Percentiles rank a stretch among this genome's conserved stretches.
Conservation (phyloP, 2,888 invertebrate genomes). For the Agonum fuliginosum region DNA sequence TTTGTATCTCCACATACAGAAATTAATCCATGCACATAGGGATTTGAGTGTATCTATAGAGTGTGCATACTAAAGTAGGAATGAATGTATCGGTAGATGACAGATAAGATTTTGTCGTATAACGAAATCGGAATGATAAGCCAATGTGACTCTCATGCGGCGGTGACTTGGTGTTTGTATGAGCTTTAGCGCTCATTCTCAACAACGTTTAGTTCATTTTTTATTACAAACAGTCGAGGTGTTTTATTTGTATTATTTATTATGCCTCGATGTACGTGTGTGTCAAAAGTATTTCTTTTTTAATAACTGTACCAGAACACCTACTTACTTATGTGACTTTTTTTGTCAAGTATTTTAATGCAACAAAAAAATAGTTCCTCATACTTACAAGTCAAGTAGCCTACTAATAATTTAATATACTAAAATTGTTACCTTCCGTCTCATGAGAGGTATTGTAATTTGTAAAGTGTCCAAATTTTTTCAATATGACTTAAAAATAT, state of each 20-base stretch:
- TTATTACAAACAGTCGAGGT: neutral
- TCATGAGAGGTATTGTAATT: too few species aligned
- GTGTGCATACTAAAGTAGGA: slow-evolving; percentile 36
- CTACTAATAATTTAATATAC: too few species aligned
- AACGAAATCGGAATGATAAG: slow-evolving; percentile 43
- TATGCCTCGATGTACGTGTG: neutral
- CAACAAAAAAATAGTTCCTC: too few species aligned
- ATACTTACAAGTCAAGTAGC: too few species aligned
- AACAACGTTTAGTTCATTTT: slow-evolving; percentile 7
- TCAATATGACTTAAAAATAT: too few species aligned
- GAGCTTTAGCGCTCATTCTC: slow-evolving; percentile 11
- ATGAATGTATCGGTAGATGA: slow-evolving; percentile 54
- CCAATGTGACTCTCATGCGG: slow-evolving; percentile 11
- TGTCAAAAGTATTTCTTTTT: too few species aligned
- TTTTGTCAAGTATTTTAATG: too few species aligned
- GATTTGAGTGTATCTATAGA: neutral
- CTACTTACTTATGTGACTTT: too few species aligned
- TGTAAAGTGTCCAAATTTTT: too few species aligned
- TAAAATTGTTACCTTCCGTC: too few species aligned
- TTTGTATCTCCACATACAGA: neutral
- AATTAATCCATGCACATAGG: neutral
- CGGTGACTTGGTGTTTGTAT: slow-evolving; percentile 6
- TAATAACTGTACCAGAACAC: too few species aligned
- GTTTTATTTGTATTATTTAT: neutral
- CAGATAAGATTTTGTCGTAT: slow-evolving; percentile 54